phyloP scores from a whole-genome alignment of 2,888 invertebrate genomes.

The Thecophora atra region DNA sequence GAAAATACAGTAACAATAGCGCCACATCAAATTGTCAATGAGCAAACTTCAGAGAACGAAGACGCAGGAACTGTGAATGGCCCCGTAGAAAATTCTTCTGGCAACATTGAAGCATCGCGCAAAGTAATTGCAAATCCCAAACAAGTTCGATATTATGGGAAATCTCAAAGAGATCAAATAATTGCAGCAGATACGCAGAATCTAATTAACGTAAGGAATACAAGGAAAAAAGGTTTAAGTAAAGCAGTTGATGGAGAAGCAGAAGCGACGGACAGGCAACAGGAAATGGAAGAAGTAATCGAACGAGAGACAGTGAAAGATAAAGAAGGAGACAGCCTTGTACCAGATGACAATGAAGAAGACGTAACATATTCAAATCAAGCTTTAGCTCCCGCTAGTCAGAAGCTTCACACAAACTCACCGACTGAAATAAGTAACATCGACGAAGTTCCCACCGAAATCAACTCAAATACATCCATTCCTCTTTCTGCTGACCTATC shows the following conservation, averaged over 20 bases:
- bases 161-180: slow-evolving; percentile 25
- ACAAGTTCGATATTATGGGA: no score
- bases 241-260: no score
- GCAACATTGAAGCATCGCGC: neutral
- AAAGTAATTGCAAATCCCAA: slow-evolving; percentile 22
- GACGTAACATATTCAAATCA: neutral
- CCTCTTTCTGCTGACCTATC: neutral
- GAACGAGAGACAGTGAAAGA: no score
- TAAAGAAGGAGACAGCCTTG: no score
- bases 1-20: slow-evolving; percentile 23
- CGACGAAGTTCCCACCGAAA: slow-evolving; percentile 26
- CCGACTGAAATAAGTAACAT: slow-evolving; percentile 49
- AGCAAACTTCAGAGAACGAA: slow-evolving; percentile 39
- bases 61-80: slow-evolving; percentile 37
- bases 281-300: no score
- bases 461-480: neutral
- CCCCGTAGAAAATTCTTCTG: slow-evolving; percentile 14
- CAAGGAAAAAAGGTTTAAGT: slow-evolving; percentile 7
- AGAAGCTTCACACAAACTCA: slow-evolving; percentile 43
- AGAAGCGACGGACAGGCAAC: neutral
- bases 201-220: slow-evolving; percentile 23
- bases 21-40: slow-evolving; percentile 46
- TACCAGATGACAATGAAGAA: neutral
- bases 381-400: neutral
- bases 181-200: slow-evolving; percentile 30